phyloP scores from a whole-genome alignment of 2,888 invertebrate genomes.

The Lasius fuliginosus region DNA sequence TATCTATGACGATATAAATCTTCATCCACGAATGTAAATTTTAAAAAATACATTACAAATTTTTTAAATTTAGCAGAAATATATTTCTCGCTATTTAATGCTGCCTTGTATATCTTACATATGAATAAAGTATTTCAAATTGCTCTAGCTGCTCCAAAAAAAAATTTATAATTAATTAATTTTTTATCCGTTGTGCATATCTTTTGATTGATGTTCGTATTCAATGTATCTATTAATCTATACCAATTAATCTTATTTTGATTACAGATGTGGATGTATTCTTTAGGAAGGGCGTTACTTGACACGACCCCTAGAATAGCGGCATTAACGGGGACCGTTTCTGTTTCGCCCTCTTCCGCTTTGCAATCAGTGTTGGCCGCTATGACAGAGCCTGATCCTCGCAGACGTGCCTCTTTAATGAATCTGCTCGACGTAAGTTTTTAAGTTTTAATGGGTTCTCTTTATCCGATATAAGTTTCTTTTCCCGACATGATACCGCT shows the following conservation, averaged over 20 bases:
- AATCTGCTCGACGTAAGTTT: constrained; percentile 89
- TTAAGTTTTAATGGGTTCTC: constrained; percentile 50
- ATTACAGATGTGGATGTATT: constrained; percentile 89
- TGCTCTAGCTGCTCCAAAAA: neutral
- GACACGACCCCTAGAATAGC: constrained; percentile 86
- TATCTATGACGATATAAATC: neutral
- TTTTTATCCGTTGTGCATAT: neutral
- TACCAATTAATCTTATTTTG: neutral
- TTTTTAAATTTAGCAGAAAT: neutral
- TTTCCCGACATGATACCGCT: neutral
- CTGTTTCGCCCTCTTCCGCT: constrained; percentile 87
- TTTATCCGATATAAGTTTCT: neutral
- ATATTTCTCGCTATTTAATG: constrained; percentile 2
- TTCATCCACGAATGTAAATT: neutral
- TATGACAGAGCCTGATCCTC: constrained; percentile 88
- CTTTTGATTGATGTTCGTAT: neutral
- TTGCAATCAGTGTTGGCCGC: constrained; percentile 87
- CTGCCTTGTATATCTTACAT: neutral
- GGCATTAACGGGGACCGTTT: constrained; percentile 85
- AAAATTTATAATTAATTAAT: neutral
- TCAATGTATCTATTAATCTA: neutral
- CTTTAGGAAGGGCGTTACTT: constrained; percentile 88
- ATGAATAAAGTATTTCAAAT: neutral
- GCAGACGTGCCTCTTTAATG: constrained; percentile 88
- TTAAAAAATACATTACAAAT: neutral